phyloP scores from a whole-genome alignment of 2,113 vertebrate genomes.

The Sebastes schlegelii region DNA sequence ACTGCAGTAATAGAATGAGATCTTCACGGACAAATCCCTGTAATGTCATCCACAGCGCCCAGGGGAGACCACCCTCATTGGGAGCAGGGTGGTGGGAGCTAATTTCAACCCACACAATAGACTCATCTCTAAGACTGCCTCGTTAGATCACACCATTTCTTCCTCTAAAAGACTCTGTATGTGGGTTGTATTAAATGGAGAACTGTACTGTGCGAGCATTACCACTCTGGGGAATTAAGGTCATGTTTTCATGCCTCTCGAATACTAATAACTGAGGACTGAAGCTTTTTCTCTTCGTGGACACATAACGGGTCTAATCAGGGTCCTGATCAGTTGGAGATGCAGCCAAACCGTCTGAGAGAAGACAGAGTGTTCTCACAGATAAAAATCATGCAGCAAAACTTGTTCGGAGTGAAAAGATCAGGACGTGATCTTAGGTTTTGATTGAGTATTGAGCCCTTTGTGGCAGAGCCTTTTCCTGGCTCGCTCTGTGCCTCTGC shows the following conservation, averaged over 20 bases:
- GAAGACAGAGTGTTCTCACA: slow-evolving; percentile 60
- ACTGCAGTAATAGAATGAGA: slow-evolving; percentile 76
- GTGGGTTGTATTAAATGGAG: slow-evolving; percentile 51
- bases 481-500: slow-evolving; percentile 36
- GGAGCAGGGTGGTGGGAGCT: slow-evolving; percentile 78
- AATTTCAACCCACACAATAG: slow-evolving; percentile 83
- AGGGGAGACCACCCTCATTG: slow-evolving; percentile 83
- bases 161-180: slow-evolving; percentile 18
- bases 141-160: slow-evolving; percentile 68
- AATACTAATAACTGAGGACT: slow-evolving; percentile 67
- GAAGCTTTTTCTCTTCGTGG: slow-evolving; percentile 48
- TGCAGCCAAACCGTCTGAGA: slow-evolving; percentile 42
- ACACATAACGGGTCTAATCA: slow-evolving; percentile 50
- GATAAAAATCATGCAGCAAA: slow-evolving; percentile 59
- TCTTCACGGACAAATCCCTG: slow-evolving; percentile 80
- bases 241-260: slow-evolving; percentile 70
- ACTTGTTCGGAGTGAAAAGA: slow-evolving; percentile 44
- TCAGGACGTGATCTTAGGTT: slow-evolving; percentile 57
- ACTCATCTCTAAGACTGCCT: slow-evolving; percentile 64
- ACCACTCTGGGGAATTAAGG: slow-evolving; percentile 70
- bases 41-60: slow-evolving; percentile 76
- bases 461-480: slow-evolving; percentile 35
- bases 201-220: slow-evolving; percentile 57
- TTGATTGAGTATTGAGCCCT: slow-evolving; percentile 60
- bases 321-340: slow-evolving; percentile 51